phyloP scores from a whole-genome alignment of 2,797 vertebrate genomes.

The Amniataba percoides region DNA sequence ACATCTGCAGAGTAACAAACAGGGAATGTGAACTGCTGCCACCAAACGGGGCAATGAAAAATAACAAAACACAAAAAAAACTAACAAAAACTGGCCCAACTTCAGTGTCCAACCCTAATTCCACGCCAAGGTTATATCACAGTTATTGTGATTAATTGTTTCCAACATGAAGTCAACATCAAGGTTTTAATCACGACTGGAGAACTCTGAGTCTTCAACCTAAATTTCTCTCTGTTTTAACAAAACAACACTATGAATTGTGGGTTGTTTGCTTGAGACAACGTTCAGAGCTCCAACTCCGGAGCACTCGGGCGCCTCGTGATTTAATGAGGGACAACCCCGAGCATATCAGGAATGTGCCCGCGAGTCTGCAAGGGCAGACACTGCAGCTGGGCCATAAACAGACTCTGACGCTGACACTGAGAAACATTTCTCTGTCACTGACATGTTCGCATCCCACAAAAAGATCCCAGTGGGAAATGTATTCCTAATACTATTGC shows the following conservation, averaged over 20 bases:
- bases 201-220: not conserved
- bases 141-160: not conserved
- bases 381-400: not conserved
- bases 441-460: not conserved
- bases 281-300: no score
- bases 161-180: not conserved
- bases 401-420: not conserved
- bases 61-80: not conserved
- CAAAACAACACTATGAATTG: not conserved
- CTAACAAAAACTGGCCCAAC: not conserved
- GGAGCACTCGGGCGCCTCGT: not conserved
- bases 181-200: no score
- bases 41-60: not conserved
- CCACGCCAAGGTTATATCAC: not conserved
- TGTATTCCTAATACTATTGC: not conserved
- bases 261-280: not conserved
- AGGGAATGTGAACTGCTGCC: conserved; percentile 18
- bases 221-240: not conserved
- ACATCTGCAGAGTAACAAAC: not conserved
- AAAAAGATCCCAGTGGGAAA: not conserved
- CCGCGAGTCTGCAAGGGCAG: not conserved
- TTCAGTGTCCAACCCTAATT: not conserved
- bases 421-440: not conserved
- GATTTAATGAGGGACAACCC: not conserved
- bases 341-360: not conserved